A percentile compares a stretch with the other conserved stretches of the same genome.
These are phyloP conservation scores for Parnassius glacialis DNA, from an alignment of 2,888 invertebrate genomes.

Conservation along the genomic window DNA sequence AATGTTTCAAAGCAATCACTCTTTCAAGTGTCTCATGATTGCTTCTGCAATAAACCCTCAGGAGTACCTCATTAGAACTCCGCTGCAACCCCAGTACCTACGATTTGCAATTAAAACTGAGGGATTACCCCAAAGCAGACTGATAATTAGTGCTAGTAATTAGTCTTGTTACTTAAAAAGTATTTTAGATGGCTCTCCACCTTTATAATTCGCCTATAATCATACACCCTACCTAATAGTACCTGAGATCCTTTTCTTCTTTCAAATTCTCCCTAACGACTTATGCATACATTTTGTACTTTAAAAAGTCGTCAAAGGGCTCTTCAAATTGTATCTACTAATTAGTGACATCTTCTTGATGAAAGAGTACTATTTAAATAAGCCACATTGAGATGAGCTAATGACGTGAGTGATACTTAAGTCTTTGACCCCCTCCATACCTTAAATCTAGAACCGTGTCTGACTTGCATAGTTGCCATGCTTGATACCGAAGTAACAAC, in stretches of 20 bases:
- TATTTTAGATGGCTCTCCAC: slow-evolving; percentile 15
- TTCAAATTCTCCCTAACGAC: slow-evolving; percentile 10
- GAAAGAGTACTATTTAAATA: too few species aligned
- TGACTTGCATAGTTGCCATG: too few species aligned
- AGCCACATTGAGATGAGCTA: too few species aligned
- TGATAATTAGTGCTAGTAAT: slow-evolving; percentile 24
- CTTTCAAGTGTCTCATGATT: slow-evolving; percentile 13
- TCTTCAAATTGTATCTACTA: too few species aligned
- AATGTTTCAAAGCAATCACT: slow-evolving; percentile 14
- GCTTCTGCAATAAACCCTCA: slow-evolving; percentile 11
- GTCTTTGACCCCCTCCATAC: too few species aligned
- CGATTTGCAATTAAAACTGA: slow-evolving; percentile 22
- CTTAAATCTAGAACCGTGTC: too few species aligned
- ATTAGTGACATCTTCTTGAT: too few species aligned
- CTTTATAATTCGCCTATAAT: slow-evolving; percentile 11
- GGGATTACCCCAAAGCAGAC: slow-evolving; percentile 5
- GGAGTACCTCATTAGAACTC: slow-evolving; percentile 21
- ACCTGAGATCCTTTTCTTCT: slow-evolving; percentile 2
- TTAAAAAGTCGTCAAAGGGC: background rate
- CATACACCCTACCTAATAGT: slow-evolving; percentile 18
- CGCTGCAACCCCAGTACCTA: slow-evolving; percentile 5
- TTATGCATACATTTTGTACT: background rate
- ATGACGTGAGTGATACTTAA: too few species aligned
- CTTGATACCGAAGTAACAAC: too few species aligned
- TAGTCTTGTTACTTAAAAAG: slow-evolving; percentile 15